These are phyloP conservation scores for Syritta pipiens DNA, from an alignment of 2,888 invertebrate genomes.

Conservation along the genomic window DNA sequence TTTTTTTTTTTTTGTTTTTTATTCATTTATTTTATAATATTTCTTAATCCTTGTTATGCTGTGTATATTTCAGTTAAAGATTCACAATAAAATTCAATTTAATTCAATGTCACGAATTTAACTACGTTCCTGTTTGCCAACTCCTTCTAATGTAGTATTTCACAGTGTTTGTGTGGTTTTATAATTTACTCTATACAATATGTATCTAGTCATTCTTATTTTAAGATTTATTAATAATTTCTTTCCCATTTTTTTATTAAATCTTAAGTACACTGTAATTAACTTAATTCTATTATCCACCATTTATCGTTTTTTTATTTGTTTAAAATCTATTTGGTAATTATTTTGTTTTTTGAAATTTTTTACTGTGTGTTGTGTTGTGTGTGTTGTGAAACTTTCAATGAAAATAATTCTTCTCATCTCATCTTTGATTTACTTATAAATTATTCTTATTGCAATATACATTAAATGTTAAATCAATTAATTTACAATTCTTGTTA, in stretches of 20 bases:
- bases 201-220: slow-evolving; percentile 38
- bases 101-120: slow-evolving; percentile 43
- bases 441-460: slow-evolving; percentile 26
- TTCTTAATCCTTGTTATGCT: slow-evolving; percentile 2
- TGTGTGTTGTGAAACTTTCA: slow-evolving; percentile 15
- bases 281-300: slow-evolving; percentile 61
- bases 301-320: no score
- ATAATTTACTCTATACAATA: slow-evolving; percentile 49
- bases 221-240: slow-evolving; percentile 1
- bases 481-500: slow-evolving; percentile 38
- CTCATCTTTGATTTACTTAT: slow-evolving; percentile 11
- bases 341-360: no score
- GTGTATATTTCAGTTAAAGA: slow-evolving; percentile 62
- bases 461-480: slow-evolving; percentile 45
- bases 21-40: slow-evolving; percentile 2
- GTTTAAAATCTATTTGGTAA: slow-evolving; percentile 45
- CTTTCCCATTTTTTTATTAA: not conserved
- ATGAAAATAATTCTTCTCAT: slow-evolving; percentile 18
- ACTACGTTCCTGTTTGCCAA: slow-evolving; percentile 39
- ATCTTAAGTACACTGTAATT: slow-evolving; percentile 24
- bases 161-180: no score
- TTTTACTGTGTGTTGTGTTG: not conserved
- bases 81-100: slow-evolving; percentile 55
- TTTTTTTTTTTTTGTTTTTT: slow-evolving; percentile 9
- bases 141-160: not conserved